Conservation (phyloP, 2,888 invertebrate species). For the Ecliptopera silaceata region DNA sequence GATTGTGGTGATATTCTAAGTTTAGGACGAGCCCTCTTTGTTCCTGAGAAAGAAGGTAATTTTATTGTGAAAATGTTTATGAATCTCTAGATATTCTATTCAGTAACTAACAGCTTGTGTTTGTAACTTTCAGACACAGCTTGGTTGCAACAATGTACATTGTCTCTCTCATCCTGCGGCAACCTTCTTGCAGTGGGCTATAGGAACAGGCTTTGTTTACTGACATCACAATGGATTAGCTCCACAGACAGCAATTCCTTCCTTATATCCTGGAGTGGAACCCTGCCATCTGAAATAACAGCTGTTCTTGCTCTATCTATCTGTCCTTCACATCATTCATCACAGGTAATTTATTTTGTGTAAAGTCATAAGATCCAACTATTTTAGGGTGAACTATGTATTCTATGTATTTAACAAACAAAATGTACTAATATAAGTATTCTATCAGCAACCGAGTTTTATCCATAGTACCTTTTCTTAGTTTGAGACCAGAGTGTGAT, state of each 20-base stretch:
- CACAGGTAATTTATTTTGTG: slow-evolving; percentile 53
- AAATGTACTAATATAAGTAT: no score
- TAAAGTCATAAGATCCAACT: no score
- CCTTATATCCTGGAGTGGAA: slow-evolving; percentile 76
- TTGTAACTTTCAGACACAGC: slow-evolving; percentile 63
- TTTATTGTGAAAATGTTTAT: not conserved
- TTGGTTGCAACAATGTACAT: slow-evolving; percentile 72
- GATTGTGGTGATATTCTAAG: slow-evolving; percentile 84
- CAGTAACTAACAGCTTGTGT: not conserved
- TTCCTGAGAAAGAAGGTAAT: slow-evolving; percentile 76
- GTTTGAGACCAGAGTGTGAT: no score
- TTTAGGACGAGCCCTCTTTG: slow-evolving; percentile 82
- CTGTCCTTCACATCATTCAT: slow-evolving; percentile 73
- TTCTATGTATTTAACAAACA: no score
- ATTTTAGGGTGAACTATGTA: no score
- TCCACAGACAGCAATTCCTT: slow-evolving; percentile 70
- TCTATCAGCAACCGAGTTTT: no score
- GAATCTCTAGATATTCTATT: not conserved
- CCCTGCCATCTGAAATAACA: slow-evolving; percentile 67
- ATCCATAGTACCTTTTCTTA: no score
- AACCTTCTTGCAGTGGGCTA: slow-evolving; percentile 69
- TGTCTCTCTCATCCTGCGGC: slow-evolving; percentile 74
- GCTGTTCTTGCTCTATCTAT: slow-evolving; percentile 65
- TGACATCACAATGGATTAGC: slow-evolving; percentile 76
- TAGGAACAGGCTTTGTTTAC: slow-evolving; percentile 66